phyloP scores from a whole-genome alignment of 2,113 vertebrate species.

The Leptodactylus fuscus region DNA sequence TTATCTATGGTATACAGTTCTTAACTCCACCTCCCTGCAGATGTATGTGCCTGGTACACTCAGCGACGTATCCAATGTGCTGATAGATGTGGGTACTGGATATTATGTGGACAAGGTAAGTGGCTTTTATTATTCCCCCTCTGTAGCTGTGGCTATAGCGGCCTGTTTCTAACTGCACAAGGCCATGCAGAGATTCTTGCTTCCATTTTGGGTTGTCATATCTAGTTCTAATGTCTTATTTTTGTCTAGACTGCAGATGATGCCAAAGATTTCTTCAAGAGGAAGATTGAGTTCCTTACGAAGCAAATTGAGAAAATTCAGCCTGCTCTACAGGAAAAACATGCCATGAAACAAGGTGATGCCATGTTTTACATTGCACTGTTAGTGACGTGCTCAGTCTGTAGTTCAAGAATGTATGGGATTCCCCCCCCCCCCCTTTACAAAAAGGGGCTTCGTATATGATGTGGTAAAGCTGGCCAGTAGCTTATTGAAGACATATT shows the following conservation, averaged over 20 bases:
- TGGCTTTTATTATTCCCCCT: background rate
- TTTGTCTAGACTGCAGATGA: conserved; percentile 79
- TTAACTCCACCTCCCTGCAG: conserved; percentile 74
- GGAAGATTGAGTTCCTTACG: conserved; percentile 92
- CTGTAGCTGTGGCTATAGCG: background rate
- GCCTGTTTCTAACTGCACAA: background rate
- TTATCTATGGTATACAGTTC: conserved; percentile 60
- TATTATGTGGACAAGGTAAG: conserved; percentile 94
- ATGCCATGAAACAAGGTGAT: conserved; percentile 89
- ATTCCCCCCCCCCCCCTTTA: too few species aligned
- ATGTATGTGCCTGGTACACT: conserved; percentile 94
- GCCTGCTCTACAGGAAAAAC: conserved; percentile 90
- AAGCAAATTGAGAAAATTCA: conserved; percentile 96
- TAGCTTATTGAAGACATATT: too few species aligned
- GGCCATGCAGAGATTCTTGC: background rate
- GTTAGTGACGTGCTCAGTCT: too few species aligned
- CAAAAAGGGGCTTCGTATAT: too few species aligned
- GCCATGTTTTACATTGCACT: background rate
- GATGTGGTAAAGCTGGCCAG: too few species aligned
- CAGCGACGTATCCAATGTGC: conserved; percentile 83
- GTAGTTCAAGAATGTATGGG: too few species aligned
- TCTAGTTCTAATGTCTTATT: background rate
- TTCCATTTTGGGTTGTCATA: background rate
- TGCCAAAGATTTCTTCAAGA: conserved; percentile 88
- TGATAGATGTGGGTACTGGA: conserved; percentile 90